phyloP scores from a whole-genome alignment of 2,888 invertebrate genomes.

The Calephelis perditalis region DNA sequence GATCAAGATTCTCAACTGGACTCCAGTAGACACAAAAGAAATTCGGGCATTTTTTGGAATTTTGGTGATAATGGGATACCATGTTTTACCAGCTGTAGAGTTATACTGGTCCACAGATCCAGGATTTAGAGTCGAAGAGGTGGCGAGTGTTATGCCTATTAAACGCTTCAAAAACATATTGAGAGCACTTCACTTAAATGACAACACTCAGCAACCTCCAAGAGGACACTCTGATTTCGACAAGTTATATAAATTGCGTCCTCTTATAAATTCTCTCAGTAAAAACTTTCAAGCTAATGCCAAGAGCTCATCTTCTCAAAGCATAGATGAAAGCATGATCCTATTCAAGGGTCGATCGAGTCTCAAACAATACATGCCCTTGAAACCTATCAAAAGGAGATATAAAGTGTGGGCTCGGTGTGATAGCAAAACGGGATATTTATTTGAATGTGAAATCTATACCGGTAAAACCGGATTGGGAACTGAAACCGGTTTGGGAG shows the following conservation, averaged over 20 bases:
- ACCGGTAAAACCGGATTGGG: slow-evolving; percentile 17
- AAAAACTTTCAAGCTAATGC: slow-evolving; percentile 21
- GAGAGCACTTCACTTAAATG: slow-evolving; percentile 25
- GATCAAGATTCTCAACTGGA: slow-evolving; percentile 13
- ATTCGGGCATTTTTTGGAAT: too few relatives aligned
- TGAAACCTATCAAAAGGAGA: slow-evolving; percentile 26
- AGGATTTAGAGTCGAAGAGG: slow-evolving; percentile 22
- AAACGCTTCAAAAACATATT: slow-evolving; percentile 27
- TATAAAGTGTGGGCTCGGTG: slow-evolving; percentile 25
- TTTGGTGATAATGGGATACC: too few relatives aligned
- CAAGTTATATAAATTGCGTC: slow-evolving; percentile 26
- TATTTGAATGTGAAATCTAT: not conserved
- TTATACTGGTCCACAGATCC: slow-evolving; percentile 15
- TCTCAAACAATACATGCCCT: slow-evolving; percentile 29
- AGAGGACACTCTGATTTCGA: slow-evolving; percentile 25
- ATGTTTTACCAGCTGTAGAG: too few relatives aligned
- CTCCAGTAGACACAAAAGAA: not conserved
- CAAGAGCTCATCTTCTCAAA: slow-evolving; percentile 12
- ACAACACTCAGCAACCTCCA: slow-evolving; percentile 23
- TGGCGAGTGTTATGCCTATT: slow-evolving; percentile 25
- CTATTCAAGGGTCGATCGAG: slow-evolving; percentile 32
- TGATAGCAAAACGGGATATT: slow-evolving; percentile 24
- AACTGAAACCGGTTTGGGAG: too few relatives aligned
- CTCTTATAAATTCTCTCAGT: slow-evolving; percentile 15
- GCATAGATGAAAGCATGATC: slow-evolving; percentile 26